phyloP scores from a whole-genome alignment of 2,113 vertebrate species.

The Sarotherodon lohbergeri region DNA sequence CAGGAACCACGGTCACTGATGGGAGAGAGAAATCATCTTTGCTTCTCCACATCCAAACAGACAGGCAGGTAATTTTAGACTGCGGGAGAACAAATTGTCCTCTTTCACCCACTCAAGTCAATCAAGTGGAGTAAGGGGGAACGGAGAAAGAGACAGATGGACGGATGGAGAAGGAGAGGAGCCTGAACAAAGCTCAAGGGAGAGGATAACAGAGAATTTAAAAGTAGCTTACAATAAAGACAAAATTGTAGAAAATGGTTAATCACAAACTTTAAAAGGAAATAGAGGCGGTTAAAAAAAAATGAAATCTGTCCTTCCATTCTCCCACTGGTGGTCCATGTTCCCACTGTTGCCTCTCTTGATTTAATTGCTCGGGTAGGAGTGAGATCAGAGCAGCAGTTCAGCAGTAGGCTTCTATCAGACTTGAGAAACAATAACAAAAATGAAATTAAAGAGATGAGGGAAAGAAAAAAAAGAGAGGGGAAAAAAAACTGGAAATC shows the following conservation, averaged over 20 bases:
- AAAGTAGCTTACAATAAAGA: neutral
- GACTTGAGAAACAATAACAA: slow-evolving; percentile 44
- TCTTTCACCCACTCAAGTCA: slow-evolving; percentile 58
- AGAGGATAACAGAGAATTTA: neutral
- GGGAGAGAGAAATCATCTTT: slow-evolving; percentile 36
- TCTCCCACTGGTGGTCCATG: slow-evolving; percentile 54
- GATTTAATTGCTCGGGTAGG: slow-evolving; percentile 53
- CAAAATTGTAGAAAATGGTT: neutral
- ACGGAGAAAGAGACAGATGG: neutral
- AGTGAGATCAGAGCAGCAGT: slow-evolving; percentile 56
- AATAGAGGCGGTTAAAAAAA: neutral
- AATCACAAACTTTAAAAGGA: neutral
- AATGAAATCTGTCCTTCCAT: neutral
- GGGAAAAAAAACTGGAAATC: slow-evolving; percentile 9
- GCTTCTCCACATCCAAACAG: slow-evolving; percentile 50
- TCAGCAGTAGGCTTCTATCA: slow-evolving; percentile 48
- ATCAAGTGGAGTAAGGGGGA: slow-evolving; percentile 42
- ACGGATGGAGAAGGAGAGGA: neutral
- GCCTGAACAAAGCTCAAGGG: neutral
- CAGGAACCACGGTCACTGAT: neutral
- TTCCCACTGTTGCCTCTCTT: slow-evolving; percentile 27
- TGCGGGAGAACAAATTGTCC: slow-evolving; percentile 53
- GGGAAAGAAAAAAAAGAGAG: neutral
- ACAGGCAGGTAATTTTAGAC: slow-evolving; percentile 63
- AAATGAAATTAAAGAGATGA: slow-evolving; percentile 50